Base-by-base conservation (phyloP, 2,113 vertebrate genomes). In the Pedetes capensis region DNA sequence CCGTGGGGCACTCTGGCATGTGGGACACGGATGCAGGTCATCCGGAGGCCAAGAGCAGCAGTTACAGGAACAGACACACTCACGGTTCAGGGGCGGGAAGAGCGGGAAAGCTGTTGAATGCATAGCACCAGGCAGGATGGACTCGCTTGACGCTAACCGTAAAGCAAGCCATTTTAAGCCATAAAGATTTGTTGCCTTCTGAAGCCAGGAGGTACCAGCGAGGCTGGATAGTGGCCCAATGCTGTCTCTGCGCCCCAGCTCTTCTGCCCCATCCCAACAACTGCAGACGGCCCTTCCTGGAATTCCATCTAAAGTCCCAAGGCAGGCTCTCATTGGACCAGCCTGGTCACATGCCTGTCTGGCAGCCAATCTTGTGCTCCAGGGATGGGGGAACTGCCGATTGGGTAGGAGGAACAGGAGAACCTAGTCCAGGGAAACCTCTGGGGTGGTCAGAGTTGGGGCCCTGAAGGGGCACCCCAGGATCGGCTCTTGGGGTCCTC, bases 51-150 rank as follows among this genome's bases (percentile, higher is more conserved):
- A 0, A 17, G 44, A 32, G 69, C 42, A 18, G 20, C 51, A 27
- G 42, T 49, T 27, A 22, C 0, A 11, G 66, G 81, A 22, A 32
- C 16, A 42, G 32, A 34, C 47, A 29, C 0, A 14, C 12, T n/a
- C 61, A 16, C 29, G 5, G 14, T n/a, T n/a, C n/a, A 64, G 27
- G 22, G 2, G 25, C 34, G 9, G 39, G 42, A 12, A 5, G 37
- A 22, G 49, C 42, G 12, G 1, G 2, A 63, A 81, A 22, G 44
- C 20, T 34, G 18, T 1, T 27, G 55, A 23, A 72, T 69, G 29
- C 6, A 0, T 7, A n/a, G 42, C 2, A 1, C 66, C 2, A 6
- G 16, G 12, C 34, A 34, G 44, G 55, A 71, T 47, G 2, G 13
- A 14, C 42, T 59, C 42, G 27, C 39, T 66, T 74, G 55, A 63